Evolutionary conservation across 2,113 vertebrate genomes (phyloP).

Genomic region (Halichoerus grypus): DNA sequence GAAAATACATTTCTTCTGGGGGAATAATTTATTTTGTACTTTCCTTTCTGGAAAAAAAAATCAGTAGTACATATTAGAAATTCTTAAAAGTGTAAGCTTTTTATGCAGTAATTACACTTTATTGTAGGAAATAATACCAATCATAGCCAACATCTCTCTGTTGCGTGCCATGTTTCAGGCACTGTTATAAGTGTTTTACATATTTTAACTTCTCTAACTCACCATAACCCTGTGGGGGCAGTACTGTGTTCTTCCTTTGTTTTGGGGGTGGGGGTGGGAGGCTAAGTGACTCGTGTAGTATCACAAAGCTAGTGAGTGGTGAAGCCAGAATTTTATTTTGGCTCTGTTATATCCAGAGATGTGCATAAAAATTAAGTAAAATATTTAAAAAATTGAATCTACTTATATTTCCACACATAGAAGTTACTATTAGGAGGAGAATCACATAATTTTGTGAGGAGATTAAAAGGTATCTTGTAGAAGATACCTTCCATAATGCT

Average conservation of each 20-base stretch:
- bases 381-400: not conserved
- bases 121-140: not conserved
- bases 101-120: not conserved
- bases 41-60: not conserved
- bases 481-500: not conserved
- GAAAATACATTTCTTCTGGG: not conserved
- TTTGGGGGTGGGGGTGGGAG: not conserved
- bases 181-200: not conserved
- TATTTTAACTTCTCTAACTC: not conserved
- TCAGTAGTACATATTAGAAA: not conserved
- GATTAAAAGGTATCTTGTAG: not conserved
- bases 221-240: not conserved
- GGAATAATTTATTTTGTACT: constrained; percentile 2
- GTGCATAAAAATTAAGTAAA: not conserved
- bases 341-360: not conserved
- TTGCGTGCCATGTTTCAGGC: not conserved
- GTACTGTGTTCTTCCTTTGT: not conserved
- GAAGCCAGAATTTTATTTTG: not conserved
- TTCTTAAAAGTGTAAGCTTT: not conserved
- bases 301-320: not conserved
- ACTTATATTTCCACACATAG: not conserved
- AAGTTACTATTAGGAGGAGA: not conserved
- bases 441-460: not conserved
- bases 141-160: not conserved
- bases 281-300: not conserved